These are phyloP conservation scores for Lymantria dispar DNA, from an alignment of 2,888 invertebrate species.

Conservation along the genomic window DNA sequence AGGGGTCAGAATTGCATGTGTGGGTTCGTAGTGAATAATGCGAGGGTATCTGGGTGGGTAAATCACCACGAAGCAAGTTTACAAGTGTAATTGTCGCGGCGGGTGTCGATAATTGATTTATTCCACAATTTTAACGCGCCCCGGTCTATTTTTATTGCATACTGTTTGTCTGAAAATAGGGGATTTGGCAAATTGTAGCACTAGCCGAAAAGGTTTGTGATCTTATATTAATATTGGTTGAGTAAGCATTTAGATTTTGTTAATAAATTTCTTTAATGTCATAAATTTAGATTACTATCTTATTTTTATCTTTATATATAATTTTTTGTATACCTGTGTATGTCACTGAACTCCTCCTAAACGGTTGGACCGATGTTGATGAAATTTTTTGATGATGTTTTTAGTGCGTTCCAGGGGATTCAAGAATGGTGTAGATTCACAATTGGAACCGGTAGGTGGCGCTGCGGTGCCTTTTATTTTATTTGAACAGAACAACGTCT, in stretches of 20 bases:
- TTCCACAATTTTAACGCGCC: slow-evolving; percentile 41
- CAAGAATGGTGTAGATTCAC: too few species aligned
- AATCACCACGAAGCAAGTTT: slow-evolving; percentile 64
- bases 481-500: too few species aligned
- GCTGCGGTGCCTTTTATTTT: too few species aligned
- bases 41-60: slow-evolving; percentile 43
- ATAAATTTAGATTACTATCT: too few species aligned
- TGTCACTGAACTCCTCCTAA: too few species aligned
- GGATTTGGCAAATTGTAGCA: slow-evolving; percentile 30
- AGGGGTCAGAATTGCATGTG: slow-evolving; percentile 46
- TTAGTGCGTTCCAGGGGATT: too few species aligned
- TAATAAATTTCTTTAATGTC: too few species aligned
- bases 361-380: too few species aligned
- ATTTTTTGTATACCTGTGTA: too few species aligned
- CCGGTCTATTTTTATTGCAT: slow-evolving; percentile 26
- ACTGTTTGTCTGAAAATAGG: slow-evolving; percentile 29
- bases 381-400: too few species aligned
- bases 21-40: slow-evolving; percentile 20
- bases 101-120: slow-evolving; percentile 73
- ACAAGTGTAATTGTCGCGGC: slow-evolving; percentile 70
- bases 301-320: too few species aligned
- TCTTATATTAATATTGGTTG: slow-evolving; percentile 17
- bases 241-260: not conserved
- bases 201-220: slow-evolving; percentile 19
- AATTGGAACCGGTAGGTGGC: too few species aligned